Evolutionary conservation across 2,797 vertebrate genomes (phyloP).

Genomic region (Chrysocyon brachyurus): DNA sequence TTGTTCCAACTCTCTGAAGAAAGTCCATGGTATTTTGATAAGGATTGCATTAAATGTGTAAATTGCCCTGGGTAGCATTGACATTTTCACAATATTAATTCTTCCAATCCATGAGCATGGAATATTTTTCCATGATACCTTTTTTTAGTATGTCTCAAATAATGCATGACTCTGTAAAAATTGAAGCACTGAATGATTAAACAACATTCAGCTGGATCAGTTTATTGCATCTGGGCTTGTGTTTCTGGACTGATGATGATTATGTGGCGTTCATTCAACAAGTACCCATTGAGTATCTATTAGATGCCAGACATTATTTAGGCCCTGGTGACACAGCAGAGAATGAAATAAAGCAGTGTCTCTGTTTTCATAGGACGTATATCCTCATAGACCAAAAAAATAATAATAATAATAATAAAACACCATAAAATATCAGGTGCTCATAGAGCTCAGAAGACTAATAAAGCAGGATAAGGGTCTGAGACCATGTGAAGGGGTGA

Average conservation of each 20-base stretch:
- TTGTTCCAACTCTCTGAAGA: too few relatives aligned
- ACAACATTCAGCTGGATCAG: not conserved
- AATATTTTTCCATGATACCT: too few relatives aligned
- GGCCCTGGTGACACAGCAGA: not conserved
- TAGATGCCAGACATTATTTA: not conserved
- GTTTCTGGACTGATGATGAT: not conserved
- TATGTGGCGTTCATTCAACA: not conserved
- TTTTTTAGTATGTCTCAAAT: not conserved
- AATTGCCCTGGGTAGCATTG: too few relatives aligned
- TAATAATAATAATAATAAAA: not conserved
- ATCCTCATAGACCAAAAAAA: not conserved
- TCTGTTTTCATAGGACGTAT: not conserved
- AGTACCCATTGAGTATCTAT: constrained; percentile 4
- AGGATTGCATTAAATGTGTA: too few relatives aligned
- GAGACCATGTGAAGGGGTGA: not conserved
- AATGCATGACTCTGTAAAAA: not conserved
- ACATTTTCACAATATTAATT: too few relatives aligned
- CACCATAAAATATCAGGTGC: not conserved
- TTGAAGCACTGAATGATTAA: not conserved
- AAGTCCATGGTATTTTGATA: too few relatives aligned
- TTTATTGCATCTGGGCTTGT: not conserved
- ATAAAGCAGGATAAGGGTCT: not conserved
- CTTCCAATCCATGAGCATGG: too few relatives aligned
- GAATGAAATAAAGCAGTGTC: not conserved
- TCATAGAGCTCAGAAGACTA: not conserved